A percentile compares a stretch with the other conserved stretches of the same genome.
phyloP scores from a whole-genome alignment of 2,113 vertebrate species.

The Numenius arquata region DNA sequence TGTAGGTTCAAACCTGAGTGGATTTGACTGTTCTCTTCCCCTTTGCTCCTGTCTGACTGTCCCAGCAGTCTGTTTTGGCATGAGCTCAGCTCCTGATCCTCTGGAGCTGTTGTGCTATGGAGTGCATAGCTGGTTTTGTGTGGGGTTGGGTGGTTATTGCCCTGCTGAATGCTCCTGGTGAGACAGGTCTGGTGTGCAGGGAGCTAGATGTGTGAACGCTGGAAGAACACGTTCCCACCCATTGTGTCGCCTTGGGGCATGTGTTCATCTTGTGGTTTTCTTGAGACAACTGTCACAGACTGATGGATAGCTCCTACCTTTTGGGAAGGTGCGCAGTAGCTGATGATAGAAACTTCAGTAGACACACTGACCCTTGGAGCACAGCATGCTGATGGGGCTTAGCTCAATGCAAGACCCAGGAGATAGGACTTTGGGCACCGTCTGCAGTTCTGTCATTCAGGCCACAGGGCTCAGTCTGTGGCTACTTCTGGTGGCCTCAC shows the following conservation, averaged over 20 bases:
- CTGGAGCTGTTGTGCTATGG: neutral
- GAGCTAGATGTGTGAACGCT: neutral
- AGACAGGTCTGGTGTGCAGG: neutral
- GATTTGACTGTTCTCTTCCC: neutral
- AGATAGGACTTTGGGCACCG: fast-evolving
- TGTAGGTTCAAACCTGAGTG: neutral
- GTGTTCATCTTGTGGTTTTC: neutral
- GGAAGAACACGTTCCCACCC: neutral
- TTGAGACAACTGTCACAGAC: neutral
- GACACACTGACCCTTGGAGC: neutral
- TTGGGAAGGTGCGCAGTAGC: neutral
- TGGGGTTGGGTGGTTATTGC: neutral
- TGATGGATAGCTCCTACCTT: neutral
- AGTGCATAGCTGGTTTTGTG: neutral
- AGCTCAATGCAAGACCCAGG: neutral
- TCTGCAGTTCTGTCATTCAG: neutral
- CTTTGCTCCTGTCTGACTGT: neutral
- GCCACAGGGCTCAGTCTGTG: neutral
- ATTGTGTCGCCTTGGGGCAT: neutral
- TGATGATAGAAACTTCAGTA: neutral
- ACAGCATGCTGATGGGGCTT: neutral
- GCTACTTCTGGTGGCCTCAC: neutral
- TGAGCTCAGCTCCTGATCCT: neutral
- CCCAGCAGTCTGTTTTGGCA: neutral
- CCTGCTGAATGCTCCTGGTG: neutral